Percentiles rank a stretch among this genome's conserved stretches.
These are phyloP conservation scores for Xyliphius kryptos DNA, from an alignment of 2,113 vertebrate genomes.

Conservation along the genomic window DNA sequence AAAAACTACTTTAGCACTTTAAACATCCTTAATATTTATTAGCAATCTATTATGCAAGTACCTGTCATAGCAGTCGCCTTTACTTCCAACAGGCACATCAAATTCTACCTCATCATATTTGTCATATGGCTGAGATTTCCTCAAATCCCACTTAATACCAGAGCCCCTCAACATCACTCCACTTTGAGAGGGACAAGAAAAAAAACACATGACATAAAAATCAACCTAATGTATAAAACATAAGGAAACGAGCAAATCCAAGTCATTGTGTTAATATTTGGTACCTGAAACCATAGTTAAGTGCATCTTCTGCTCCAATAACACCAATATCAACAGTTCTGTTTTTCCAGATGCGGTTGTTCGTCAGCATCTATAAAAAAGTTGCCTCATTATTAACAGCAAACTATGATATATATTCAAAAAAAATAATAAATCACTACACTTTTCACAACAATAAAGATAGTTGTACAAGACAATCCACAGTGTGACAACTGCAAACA, in stretches of 20 bases:
- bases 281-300: conserved; percentile 94
- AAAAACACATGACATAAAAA: neutral
- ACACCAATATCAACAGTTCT: conserved; percentile 82
- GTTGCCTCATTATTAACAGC: too few relatives aligned
- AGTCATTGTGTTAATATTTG: too few relatives aligned
- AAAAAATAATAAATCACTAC: too few relatives aligned
- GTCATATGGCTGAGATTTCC: conserved; percentile 90
- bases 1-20: too few relatives aligned
- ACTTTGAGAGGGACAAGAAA: conserved; percentile 62
- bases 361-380: conserved; percentile 93
- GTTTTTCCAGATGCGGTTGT: conserved; percentile 93
- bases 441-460: too few relatives aligned
- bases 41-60: too few relatives aligned
- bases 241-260: too few relatives aligned
- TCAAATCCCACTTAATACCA: conserved; percentile 90
- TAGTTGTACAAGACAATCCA: too few relatives aligned
- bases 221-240: too few relatives aligned
- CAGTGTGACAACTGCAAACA: too few relatives aligned
- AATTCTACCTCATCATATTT: conserved; percentile 90
- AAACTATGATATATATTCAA: too few relatives aligned
- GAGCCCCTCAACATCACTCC: conserved; percentile 94
- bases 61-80: conserved; percentile 90
- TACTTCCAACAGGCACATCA: conserved; percentile 81
- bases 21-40: too few relatives aligned
- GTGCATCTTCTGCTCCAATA: conserved; percentile 75